phyloP scores from a whole-genome alignment of 2,888 invertebrate genomes.

The Lycaena phlaeas region DNA sequence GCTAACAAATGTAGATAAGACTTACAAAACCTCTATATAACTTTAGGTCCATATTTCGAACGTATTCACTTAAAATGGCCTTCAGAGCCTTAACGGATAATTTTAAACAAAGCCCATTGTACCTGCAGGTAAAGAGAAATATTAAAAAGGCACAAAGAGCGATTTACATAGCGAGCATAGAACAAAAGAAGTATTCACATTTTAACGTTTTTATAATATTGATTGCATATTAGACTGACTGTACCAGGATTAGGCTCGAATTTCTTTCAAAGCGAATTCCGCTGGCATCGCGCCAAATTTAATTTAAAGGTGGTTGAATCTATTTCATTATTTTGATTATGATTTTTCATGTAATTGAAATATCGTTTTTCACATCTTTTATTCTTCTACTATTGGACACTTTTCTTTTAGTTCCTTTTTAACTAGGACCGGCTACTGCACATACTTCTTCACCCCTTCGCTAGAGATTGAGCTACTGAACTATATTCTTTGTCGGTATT shows the following conservation, averaged over 20 bases:
- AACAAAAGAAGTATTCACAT: neutral
- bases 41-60: no score
- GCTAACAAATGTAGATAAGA: no score
- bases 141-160: neutral
- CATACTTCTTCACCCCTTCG: no score
- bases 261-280: slow-evolving; percentile 14
- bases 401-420: no score
- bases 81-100: neutral
- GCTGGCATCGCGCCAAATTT: slow-evolving; percentile 21
- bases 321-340: slow-evolving; percentile 9
- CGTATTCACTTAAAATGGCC: neutral
- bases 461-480: no score
- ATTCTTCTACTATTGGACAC: no score
- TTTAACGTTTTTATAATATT: neutral
- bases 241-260: neutral
- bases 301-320: slow-evolving; percentile 18
- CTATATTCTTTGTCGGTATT: no score
- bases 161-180: neutral
- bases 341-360: neutral
- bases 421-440: no score
- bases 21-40: no score
- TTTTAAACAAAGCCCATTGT: neutral
- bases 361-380: no score
- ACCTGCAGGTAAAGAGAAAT: neutral
- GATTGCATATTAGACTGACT: neutral